These are phyloP conservation scores for Dendrocincla tyrannina DNA, from an alignment of 2,797 vertebrate species.

Conservation along the genomic window DNA sequence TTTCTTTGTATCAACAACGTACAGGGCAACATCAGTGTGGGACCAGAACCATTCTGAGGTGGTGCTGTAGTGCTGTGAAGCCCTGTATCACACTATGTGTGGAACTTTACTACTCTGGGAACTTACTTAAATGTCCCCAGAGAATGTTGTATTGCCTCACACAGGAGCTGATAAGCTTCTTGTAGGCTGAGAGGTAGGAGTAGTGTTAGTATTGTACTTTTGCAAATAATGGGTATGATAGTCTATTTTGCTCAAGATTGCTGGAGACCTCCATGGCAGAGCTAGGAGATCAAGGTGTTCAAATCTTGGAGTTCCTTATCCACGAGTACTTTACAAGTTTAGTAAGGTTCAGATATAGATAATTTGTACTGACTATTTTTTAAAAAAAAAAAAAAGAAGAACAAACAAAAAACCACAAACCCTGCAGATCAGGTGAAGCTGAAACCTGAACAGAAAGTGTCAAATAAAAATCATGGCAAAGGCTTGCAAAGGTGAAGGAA, in stretches of 20 bases:
- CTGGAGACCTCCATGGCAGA: background rate
- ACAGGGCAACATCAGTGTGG: no score
- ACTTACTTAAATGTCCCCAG: background rate
- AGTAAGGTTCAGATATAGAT: background rate
- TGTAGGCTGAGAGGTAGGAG: background rate
- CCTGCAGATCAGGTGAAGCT: background rate
- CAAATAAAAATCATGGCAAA: background rate
- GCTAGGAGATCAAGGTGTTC: background rate
- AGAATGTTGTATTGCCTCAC: accelerated
- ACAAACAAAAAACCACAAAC: no score
- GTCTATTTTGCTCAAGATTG: background rate
- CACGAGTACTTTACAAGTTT: background rate
- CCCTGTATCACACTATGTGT: accelerated
- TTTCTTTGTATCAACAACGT: accelerated
- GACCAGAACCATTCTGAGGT: background rate
- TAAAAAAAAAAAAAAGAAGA: no score
- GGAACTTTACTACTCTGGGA: background rate
- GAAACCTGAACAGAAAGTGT: background rate
- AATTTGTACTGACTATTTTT: background rate
- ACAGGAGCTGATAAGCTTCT: background rate
- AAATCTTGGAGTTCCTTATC: background rate
- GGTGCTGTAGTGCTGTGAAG: background rate
- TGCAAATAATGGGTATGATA: background rate
- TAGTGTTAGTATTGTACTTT: background rate
- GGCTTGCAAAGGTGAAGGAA: background rate